These are phyloP conservation scores for Galerucella pusilla DNA, from an alignment of 2,888 invertebrate species.

Conservation along the genomic window DNA sequence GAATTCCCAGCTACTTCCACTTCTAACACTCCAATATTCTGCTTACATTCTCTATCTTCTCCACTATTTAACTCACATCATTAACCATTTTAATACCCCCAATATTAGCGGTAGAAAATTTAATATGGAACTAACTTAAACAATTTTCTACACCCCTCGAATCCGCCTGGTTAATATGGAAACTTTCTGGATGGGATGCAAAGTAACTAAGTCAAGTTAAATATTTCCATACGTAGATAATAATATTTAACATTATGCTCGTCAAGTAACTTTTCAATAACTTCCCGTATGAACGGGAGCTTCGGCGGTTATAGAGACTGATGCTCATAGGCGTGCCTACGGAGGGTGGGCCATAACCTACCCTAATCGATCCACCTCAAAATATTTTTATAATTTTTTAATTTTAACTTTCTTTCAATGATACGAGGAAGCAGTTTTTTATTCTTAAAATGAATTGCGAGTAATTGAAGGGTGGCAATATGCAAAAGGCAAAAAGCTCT, in stretches of 20 bases:
- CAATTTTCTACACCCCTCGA: neutral
- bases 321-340: too few species aligned
- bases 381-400: too few species aligned
- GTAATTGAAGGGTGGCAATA: too few species aligned
- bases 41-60: neutral
- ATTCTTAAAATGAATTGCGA: too few species aligned
- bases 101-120: constrained; percentile 9
- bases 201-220: constrained; percentile 21
- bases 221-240: constrained; percentile 20
- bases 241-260: constrained; percentile 20
- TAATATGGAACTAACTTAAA: constrained; percentile 10
- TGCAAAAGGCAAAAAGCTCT: too few species aligned
- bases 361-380: too few species aligned
- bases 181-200: constrained; percentile 13
- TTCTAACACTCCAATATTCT: neutral
- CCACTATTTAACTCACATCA: neutral
- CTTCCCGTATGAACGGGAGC: constrained; percentile 21
- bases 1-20: too few species aligned
- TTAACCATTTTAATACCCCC: constrained; percentile 7
- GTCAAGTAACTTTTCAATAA: constrained; percentile 26
- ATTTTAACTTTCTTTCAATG: too few species aligned
- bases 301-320: neutral
- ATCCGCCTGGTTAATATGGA: constrained; percentile 14
- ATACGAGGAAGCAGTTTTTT: too few species aligned
- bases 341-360: too few species aligned